phyloP scores from a whole-genome alignment of 2,113 vertebrate genomes.

The Amphiprion ocellaris region DNA sequence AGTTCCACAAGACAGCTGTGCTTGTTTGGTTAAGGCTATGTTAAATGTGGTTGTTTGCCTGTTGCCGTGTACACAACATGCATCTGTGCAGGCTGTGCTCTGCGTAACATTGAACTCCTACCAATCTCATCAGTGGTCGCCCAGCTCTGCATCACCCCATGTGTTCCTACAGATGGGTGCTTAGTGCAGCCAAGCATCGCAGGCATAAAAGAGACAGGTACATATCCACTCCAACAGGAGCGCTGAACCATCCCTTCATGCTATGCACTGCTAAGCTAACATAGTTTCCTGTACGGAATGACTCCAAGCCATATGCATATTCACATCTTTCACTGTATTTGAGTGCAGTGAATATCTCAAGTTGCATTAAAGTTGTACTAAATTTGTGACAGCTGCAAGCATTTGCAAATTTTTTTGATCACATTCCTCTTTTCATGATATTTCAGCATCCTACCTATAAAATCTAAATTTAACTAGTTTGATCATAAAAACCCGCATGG shows the following conservation, averaged over 20 bases:
- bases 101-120: constrained; percentile 5
- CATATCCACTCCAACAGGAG: constrained; percentile 40
- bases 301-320: constrained; percentile 11
- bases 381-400: background rate
- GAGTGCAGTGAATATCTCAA: background rate
- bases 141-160: constrained; percentile 9
- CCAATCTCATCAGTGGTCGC: constrained; percentile 11
- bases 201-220: constrained; percentile 52
- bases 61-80: background rate
- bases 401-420: too few species aligned
- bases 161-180: constrained; percentile 57
- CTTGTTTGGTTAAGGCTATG: background rate
- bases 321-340: constrained; percentile 3
- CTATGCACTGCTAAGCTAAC: constrained; percentile 39
- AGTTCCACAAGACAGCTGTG: too few species aligned
- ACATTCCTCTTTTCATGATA: too few species aligned
- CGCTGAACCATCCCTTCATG: constrained; percentile 22
- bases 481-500: background rate
- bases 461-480: too few species aligned
- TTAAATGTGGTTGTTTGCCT: background rate
- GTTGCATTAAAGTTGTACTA: too few species aligned
- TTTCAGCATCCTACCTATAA: too few species aligned
- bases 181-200: constrained; percentile 52
- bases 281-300: constrained; percentile 24
- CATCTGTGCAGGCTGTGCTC: constrained; percentile 10